Conservation (phyloP, 2,113 vertebrate genomes). For the Zonotrichia leucophrys region DNA sequence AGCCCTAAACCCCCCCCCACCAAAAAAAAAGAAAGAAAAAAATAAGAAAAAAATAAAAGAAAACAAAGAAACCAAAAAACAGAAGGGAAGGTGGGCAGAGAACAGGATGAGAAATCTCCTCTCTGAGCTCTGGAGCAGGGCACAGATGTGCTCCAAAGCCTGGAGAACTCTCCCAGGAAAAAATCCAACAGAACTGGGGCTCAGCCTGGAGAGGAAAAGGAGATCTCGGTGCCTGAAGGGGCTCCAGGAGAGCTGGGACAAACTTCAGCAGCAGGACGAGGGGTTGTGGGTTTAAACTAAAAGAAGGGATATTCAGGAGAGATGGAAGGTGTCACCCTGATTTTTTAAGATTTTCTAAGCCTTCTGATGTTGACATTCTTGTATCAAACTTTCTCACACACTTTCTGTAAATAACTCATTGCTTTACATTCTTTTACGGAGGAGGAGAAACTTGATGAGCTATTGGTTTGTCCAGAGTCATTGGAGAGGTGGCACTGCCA, state of each 20-base stretch:
- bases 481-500: too few species aligned
- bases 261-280: fast-evolving
- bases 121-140: not conserved
- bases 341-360: too few species aligned
- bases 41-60: not conserved
- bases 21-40: too few species aligned
- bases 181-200: too few species aligned
- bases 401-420: too few species aligned
- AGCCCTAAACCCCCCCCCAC: too few species aligned
- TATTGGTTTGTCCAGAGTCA: too few species aligned
- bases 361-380: too few species aligned
- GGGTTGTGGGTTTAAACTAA: not conserved
- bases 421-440: too few species aligned
- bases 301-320: too few species aligned
- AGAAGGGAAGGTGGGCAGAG: not conserved
- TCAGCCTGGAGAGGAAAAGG: not conserved
- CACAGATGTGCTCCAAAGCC: fast-evolving
- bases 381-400: too few species aligned
- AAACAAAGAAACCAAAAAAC: not conserved
- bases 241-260: not conserved
- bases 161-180: fast-evolving
- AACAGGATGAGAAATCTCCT: not conserved
- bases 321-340: not conserved
- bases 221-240: not conserved
- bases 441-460: too few species aligned